Percentiles rank a stretch among this genome's conserved stretches.
Evolutionary conservation across 2,113 vertebrate species (phyloP).

Genomic region (Neogale vison): DNA sequence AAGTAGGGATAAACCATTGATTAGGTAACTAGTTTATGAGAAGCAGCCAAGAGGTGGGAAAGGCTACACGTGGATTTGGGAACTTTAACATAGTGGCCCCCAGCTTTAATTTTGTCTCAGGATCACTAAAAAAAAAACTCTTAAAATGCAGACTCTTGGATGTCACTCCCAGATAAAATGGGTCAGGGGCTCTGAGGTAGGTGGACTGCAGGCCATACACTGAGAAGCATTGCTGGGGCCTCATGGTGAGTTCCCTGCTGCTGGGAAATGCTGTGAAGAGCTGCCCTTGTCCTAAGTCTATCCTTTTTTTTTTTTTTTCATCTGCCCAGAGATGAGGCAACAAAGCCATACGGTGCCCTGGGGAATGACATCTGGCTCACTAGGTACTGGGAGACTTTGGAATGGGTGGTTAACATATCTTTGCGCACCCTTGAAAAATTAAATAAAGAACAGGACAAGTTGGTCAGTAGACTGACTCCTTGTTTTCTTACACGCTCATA

Average conservation of each 20-base stretch:
- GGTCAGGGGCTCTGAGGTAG: not conserved
- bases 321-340: not conserved
- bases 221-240: not conserved
- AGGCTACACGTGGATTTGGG: not conserved
- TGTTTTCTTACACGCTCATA: not conserved
- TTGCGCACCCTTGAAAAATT: not conserved
- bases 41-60: not conserved
- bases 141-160: not conserved
- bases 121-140: not conserved
- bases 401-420: not conserved
- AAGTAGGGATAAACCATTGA: not conserved
- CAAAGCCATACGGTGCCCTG: not conserved
- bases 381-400: not conserved
- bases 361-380: not conserved
- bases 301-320: not conserved
- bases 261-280: not conserved
- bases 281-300: not conserved
- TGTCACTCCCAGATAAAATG: not conserved
- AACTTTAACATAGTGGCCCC: not conserved
- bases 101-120: not conserved
- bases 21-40: not conserved
- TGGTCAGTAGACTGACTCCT: not conserved
- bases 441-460: not conserved
- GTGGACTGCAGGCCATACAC: not conserved
- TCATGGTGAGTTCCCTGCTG: not conserved